phyloP scores from a whole-genome alignment of 2,797 vertebrate genomes.

The Microhierax caerulescens region DNA sequence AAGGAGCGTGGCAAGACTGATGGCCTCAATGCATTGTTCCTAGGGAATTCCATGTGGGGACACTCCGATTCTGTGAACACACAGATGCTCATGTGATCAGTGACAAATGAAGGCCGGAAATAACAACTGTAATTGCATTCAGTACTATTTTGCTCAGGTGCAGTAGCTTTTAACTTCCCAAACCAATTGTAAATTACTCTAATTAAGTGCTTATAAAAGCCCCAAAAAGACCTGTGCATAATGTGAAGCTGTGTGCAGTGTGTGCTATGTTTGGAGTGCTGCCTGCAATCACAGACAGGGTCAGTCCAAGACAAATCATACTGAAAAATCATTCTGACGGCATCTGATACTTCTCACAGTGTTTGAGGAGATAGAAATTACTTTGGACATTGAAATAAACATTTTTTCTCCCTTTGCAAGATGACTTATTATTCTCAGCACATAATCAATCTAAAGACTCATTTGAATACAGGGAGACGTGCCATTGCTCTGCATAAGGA shows the following conservation, averaged over 20 bases:
- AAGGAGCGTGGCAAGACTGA: background rate
- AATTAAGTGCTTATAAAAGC: background rate
- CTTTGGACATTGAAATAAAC: background rate
- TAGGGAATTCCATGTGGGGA: background rate
- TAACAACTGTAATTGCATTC: background rate
- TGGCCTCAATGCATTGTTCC: background rate
- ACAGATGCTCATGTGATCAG: background rate
- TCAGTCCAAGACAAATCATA: background rate
- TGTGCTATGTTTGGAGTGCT: background rate
- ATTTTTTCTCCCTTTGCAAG: background rate
- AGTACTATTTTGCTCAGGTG: background rate
- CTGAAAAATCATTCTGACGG: background rate
- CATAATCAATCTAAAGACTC: background rate
- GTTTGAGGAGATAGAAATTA: background rate
- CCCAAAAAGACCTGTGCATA: background rate
- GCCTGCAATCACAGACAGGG: background rate
- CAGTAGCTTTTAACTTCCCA: background rate
- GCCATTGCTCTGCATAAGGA: background rate
- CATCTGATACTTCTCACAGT: background rate
- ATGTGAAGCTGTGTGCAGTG: background rate
- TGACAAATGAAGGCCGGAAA: background rate
- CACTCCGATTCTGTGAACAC: background rate
- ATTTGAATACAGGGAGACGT: background rate
- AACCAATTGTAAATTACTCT: background rate
- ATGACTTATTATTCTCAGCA: background rate